Base-by-base conservation (phyloP, 1,140 invertebrate species). In the Drosophila insularis region DNA sequence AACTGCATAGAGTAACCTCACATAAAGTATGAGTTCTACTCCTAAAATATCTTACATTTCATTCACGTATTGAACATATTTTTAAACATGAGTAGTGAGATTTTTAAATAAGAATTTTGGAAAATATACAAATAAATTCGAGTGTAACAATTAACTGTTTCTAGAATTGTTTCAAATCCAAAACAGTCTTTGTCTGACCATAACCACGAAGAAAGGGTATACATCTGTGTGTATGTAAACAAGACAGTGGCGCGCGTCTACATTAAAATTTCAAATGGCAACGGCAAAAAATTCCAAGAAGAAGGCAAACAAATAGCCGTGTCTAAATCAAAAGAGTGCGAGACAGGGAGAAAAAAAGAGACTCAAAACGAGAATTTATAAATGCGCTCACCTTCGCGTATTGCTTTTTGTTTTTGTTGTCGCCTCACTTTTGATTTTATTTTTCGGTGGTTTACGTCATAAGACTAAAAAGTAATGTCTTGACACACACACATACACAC, bases 381-480 rank as follows among this genome's bases (percentile, higher is more conserved):
- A 81, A 80, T 84, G 80, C 75, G 76, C 82, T 87, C 82, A 87
- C 82, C 82, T 87, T 87, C 80, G 84, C 80, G 84, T 66, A 68
- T 21, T 19, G 10, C 14, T 35, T 58, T 74, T 59, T 55, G 54
- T 67, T 50, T 11, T 61, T 81, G 56, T 32, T 82, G 80, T 82
- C 76, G 76, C 74, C 65, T 89, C 85, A 89, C 85, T 89, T 89
- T 89, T 89, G 85, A 89, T 89, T 89, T 89, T 27, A 27, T 27
- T 27, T 78, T 78, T 82, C 53, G 80, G 71, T 80, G 85, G 84
- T 89, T 89, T 89, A 89, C 84, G 84, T 89, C 84, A 89, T 89
- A 89, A 84, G 85, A 78, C 84, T 80, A 59, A 86, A 85, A 86
- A 82, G 82, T 89, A 89, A 89, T 89, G 85, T 77, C 80, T 89